Conservation (phyloP, 2,113 vertebrate genomes). For the Austrofundulus limnaeus region DNA sequence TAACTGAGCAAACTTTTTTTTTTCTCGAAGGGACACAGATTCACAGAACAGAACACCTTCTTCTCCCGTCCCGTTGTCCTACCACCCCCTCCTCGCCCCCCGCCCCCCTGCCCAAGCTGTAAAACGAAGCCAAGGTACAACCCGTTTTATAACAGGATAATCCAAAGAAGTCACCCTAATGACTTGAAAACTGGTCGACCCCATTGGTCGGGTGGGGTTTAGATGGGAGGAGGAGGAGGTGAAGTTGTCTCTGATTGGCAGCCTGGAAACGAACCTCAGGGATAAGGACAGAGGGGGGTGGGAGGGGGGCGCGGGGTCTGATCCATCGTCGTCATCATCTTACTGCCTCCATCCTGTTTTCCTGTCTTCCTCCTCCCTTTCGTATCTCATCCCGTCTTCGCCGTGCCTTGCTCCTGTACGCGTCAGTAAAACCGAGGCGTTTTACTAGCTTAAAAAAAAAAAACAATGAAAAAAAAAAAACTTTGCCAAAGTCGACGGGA, state of each 20-base stretch:
- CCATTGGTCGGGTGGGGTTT: slow-evolving; percentile 26
- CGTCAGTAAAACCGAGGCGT: slow-evolving; percentile 85
- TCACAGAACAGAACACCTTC: slow-evolving; percentile 46
- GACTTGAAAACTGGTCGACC: slow-evolving; percentile 22
- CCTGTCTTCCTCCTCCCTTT: slow-evolving; percentile 13
- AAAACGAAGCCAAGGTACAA: slow-evolving; percentile 76
- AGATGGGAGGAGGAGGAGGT: slow-evolving; percentile 18
- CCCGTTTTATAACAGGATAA: slow-evolving; percentile 56
- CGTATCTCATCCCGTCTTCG: slow-evolving; percentile 84
- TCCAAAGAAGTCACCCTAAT: slow-evolving; percentile 75
- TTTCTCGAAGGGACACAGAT: slow-evolving; percentile 54
- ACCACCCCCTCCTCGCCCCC: no score
- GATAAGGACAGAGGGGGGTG: slow-evolving; percentile 84
- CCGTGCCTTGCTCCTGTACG: slow-evolving; percentile 86
- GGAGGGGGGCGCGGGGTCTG: slow-evolving; percentile 83
- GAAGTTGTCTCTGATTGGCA: slow-evolving; percentile 66
- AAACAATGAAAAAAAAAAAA: slow-evolving; percentile 77
- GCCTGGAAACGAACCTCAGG: slow-evolving; percentile 91
- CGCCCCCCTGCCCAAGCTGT: neutral
- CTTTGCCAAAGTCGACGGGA: slow-evolving; percentile 98
- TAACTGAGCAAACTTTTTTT: slow-evolving; percentile 68
- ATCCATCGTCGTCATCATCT: slow-evolving; percentile 63
- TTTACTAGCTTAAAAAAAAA: slow-evolving; percentile 85
- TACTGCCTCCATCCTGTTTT: slow-evolving; percentile 24
- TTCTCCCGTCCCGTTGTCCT: slow-evolving; percentile 7